Evolutionary conservation across 2,888 invertebrate species (phyloP).

Genomic region (Eledona agricola): DNA sequence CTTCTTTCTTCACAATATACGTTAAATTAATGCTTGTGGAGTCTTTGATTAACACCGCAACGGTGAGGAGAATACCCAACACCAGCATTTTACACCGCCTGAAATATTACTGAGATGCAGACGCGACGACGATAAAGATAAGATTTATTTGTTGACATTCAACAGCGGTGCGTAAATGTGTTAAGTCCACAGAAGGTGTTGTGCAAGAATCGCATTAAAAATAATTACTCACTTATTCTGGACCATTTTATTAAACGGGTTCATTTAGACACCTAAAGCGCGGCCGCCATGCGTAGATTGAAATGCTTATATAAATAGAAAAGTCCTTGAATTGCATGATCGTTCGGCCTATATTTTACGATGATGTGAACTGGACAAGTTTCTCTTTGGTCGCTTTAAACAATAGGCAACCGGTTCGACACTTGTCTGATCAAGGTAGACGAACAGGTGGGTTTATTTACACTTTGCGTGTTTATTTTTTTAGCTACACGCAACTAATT

Average conservation of each 20-base stretch:
- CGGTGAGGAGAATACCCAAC: slow-evolving; percentile 39
- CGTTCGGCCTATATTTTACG: slow-evolving; percentile 36
- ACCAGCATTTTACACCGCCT: slow-evolving; percentile 45
- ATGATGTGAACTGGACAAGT: slow-evolving; percentile 32
- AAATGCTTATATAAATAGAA: slow-evolving; percentile 46
- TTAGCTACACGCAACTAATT: not conserved
- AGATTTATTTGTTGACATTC: slow-evolving; percentile 32
- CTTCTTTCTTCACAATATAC: slow-evolving; percentile 51
- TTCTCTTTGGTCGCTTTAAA: slow-evolving; percentile 32
- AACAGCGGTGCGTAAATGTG: slow-evolving; percentile 24
- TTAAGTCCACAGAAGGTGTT: slow-evolving; percentile 18
- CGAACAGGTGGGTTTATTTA: slow-evolving; percentile 22
- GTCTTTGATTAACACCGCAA: slow-evolving; percentile 35
- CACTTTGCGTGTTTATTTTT: slow-evolving; percentile 1
- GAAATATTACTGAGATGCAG: slow-evolving; percentile 8
- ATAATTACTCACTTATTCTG: slow-evolving; percentile 41
- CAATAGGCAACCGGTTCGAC: slow-evolving; percentile 36
- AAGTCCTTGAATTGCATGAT: slow-evolving; percentile 45
- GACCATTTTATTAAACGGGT: slow-evolving; percentile 38
- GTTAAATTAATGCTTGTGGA: slow-evolving; percentile 49
- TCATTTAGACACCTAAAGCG: slow-evolving; percentile 34
- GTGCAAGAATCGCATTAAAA: slow-evolving; percentile 5
- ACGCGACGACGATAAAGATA: slow-evolving; percentile 23
- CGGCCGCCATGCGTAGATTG: slow-evolving; percentile 31
- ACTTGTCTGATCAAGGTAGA: not conserved